Base-by-base conservation (phyloP, 2,888 invertebrate genomes). In the Cantharis flavilabris region DNA sequence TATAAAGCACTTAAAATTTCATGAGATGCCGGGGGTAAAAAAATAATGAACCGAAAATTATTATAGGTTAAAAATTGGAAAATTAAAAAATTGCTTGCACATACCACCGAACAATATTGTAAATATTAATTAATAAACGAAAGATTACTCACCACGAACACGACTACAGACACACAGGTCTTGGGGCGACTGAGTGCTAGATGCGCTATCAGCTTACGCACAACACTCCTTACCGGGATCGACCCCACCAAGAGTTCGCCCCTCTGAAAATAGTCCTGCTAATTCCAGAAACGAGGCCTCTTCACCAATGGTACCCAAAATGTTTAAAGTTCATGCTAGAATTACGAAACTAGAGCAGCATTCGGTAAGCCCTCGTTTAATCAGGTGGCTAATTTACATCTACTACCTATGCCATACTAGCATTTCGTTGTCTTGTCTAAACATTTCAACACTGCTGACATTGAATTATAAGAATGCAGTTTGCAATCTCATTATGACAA, bases 161-260 rank as follows among this genome's bases (percentile, higher is more conserved):
- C 83, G 84, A 81, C 80, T 82, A 80, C 81, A 81, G 82, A 78
- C 82, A 83, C 84, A 84, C 84, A 49, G 84, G 84, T 84, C 83
- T 84, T 83, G 82, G 82, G 83, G 83, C 84, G 85, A 85, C 85
- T 85, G 84, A 85, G 80, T 80, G 80, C 81, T 81, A 82, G 82
- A 76, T 78, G 75, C 79, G 82, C 83, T 83, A 84, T 84, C 84
- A 84, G 80, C 79, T 84, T 84, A 84, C 83, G 83, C 79, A 69
- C 72, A 82, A 80, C 81, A 75, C 81, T 80, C 83, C 83, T 82
- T 83, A 81, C 82, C 80, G 79, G 82, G 76, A 77, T 80, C 74
- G 79, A 78, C 83, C 83, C 83, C 83, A 80, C 83, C 81, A 82
- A 76, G 76, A 72, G 76, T 74, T 71, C 70, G 77, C 73, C 78